A percentile compares a stretch with the other conserved stretches of the same genome.
Conservation (phyloP, 2,888 invertebrate species). For the Cheilosia vernalis region DNA sequence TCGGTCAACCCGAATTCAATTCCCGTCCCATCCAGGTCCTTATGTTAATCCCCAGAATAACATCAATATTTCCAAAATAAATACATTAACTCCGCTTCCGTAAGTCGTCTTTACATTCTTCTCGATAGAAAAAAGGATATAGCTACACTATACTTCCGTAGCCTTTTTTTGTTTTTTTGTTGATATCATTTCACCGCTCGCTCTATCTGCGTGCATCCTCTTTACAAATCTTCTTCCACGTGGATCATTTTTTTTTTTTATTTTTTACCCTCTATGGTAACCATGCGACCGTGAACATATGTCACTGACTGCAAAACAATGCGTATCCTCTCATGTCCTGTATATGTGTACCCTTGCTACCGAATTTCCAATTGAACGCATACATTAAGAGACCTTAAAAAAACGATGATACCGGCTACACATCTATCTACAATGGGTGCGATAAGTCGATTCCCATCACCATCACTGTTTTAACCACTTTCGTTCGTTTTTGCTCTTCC, state of each 20-base stretch:
- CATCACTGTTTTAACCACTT: conserved; percentile 58
- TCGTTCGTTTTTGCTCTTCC: conserved; percentile 31
- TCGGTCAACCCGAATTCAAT: conserved; percentile 54
- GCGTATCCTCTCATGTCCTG: conserved; percentile 52
- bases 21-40: conserved; percentile 33
- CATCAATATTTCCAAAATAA: conserved; percentile 62
- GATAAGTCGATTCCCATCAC: conserved; percentile 71
- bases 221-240: conserved; percentile 52
- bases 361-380: conserved; percentile 70
- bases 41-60: conserved; percentile 56
- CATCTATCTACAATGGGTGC: conserved; percentile 40
- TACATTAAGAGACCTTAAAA: conserved; percentile 66
- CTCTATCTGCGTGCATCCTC: conserved; percentile 54
- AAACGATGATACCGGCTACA: conserved; percentile 65
- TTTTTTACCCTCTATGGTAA: conserved; percentile 38
- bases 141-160: conserved; percentile 23
- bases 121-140: conserved; percentile 5
- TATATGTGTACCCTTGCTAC: conserved; percentile 50
- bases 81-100: conserved; percentile 60
- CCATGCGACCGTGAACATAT: conserved; percentile 73
- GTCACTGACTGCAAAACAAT: conserved; percentile 71
- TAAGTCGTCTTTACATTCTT: conserved; percentile 9
- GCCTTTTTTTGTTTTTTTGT: conserved; percentile 18
- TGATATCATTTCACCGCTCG: conserved; percentile 44
- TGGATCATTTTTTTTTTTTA: conserved; percentile 27